Conservation (phyloP, 2,888 invertebrate genomes). For the Furcula furcula region DNA sequence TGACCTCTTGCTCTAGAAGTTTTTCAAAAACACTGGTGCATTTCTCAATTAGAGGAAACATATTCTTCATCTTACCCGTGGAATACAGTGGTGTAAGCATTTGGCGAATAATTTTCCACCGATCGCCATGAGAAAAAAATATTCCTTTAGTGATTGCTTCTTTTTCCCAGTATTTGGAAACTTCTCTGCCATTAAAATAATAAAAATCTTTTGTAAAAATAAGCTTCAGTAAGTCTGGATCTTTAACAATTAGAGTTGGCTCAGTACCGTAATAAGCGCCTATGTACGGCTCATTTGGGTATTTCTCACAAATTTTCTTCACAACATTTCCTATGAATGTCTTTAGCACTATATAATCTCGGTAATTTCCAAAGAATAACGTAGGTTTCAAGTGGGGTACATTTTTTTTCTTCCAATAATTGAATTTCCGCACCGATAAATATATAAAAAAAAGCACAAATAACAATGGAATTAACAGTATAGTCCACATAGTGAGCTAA, state of each 20-base stretch:
- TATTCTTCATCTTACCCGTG: slow-evolving; percentile 19
- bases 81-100: slow-evolving; percentile 27
- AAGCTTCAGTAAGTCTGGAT: slow-evolving; percentile 23
- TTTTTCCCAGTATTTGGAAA: slow-evolving; percentile 11
- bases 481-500: no score
- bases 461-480: no score
- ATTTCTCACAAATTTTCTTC: slow-evolving; percentile 19
- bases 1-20: slow-evolving; percentile 7
- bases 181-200: slow-evolving; percentile 25
- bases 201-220: slow-evolving; percentile 28
- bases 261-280: slow-evolving; percentile 27
- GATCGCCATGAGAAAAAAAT: slow-evolving; percentile 8
- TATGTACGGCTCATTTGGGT: slow-evolving; percentile 19
- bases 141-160: slow-evolving; percentile 4
- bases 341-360: slow-evolving; percentile 12
- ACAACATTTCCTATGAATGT: slow-evolving; percentile 11
- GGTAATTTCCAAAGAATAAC: slow-evolving; percentile 20
- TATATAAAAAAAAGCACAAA: background rate
- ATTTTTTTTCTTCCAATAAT: slow-evolving; percentile 21
- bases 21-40: slow-evolving; percentile 18
- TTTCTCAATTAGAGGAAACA: slow-evolving; percentile 31
- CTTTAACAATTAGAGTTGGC: slow-evolving; percentile 24
- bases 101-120: slow-evolving; percentile 27
- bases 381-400: slow-evolving; percentile 14
- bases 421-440: slow-evolving; percentile 10